Evolutionary conservation across 2,113 vertebrate species (phyloP).

Genomic region (Calyptommatus sinebrachiatus): DNA sequence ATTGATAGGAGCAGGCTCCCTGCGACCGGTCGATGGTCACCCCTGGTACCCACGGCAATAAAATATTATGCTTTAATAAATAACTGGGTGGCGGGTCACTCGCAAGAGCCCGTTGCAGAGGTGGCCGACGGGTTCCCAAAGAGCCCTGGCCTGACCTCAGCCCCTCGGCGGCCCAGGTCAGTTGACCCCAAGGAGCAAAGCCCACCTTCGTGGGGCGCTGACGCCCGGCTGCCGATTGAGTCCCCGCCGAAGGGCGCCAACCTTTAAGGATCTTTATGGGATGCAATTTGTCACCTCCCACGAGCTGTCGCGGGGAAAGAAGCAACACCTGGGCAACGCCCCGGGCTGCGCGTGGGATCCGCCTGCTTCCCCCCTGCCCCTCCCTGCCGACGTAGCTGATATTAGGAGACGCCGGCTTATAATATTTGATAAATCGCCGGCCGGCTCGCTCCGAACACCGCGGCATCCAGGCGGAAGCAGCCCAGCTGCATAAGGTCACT

Average conservation of each 20-base stretch:
- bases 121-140: constrained; percentile 29
- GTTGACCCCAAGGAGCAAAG: constrained; percentile 72
- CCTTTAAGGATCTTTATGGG: constrained; percentile 59
- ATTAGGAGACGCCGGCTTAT: constrained; percentile 68
- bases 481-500: constrained; percentile 77
- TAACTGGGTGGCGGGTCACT: constrained; percentile 64
- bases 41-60: constrained; percentile 77
- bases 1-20: constrained; percentile 85
- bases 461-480: constrained; percentile 26
- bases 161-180: constrained; percentile 61
- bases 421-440: constrained; percentile 76
- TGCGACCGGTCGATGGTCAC: constrained; percentile 80
- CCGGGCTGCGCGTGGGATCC: constrained; percentile 66
- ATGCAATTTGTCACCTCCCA: constrained; percentile 80
- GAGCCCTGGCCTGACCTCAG: constrained; percentile 67
- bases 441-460: constrained; percentile 42
- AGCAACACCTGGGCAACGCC: constrained; percentile 72
- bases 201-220: constrained; percentile 49
- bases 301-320: constrained; percentile 67
- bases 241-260: constrained; percentile 42
- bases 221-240: constrained; percentile 39
- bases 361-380: constrained; percentile 39
- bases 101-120: constrained; percentile 22
- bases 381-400: constrained; percentile 24
- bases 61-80: constrained; percentile 76